Base-by-base conservation (phyloP, 2,888 invertebrate genomes). In the Melieria crassipennis region DNA sequence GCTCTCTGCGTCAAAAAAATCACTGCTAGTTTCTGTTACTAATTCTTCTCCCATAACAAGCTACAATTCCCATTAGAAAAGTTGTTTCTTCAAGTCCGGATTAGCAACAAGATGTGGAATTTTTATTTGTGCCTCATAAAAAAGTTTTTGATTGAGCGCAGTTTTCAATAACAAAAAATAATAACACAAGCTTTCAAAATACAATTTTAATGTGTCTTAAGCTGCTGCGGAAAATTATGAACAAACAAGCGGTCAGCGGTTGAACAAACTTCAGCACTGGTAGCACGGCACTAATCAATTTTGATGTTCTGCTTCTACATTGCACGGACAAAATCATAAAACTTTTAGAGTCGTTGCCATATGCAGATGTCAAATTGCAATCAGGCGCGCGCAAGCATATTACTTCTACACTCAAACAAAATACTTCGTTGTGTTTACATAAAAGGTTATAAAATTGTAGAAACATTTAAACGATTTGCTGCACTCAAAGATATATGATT, bases 261-360 rank as follows among this genome's bases (percentile, higher is more conserved):
- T n/a, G 13, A 52, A 11, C 52, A 52, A 52, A 52, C 13, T 6
- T 52, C 9, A 52, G 52, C 52, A 5, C 52, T 13, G 13, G 13
- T 13, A 52, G 5, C 52, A 52, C 13, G 42, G 45, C 42, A 57
- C 16, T 42, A 61, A 11, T 61, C 61, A 60, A 13, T 42, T 42
- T 42, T 60, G 6, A 60, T 60, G 42, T 11, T 9, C 16, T 7
- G 45, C 6, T 61, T 61, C 61, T 45, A 63, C 48, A 45, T 63
- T 63, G 62, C 62, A 63, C 48, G 56, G 43, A 46, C 47, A 13
- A 46, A 50, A 30, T 60, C 47, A 30, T 30, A 60, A 67, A 67
- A 16, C 58, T 13, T 48, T 58, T 42, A 47, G 52, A 52, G 52
- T 52, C 52, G 52, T 9, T n/a, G 52, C 13, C 52, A 52, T 52